A percentile compares a stretch with the other conserved stretches of the same genome.
Conservation (phyloP, 2,888 invertebrate genomes). For the Nycteola revayana region DNA sequence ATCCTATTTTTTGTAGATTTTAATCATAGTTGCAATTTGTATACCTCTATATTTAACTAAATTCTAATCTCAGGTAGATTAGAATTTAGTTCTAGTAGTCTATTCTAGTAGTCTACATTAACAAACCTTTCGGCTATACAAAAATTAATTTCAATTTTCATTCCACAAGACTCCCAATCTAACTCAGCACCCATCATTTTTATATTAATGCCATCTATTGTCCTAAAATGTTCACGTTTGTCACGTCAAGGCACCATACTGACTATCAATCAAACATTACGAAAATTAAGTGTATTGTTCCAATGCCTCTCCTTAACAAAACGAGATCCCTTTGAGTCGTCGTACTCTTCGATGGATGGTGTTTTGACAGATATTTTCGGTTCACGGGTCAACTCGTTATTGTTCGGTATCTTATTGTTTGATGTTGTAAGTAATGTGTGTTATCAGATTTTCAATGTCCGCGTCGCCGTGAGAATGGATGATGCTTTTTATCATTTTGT, state of each 20-base stretch:
- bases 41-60: too few relatives aligned
- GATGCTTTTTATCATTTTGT: slow-evolving; percentile 18
- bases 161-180: slow-evolving; percentile 6
- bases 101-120: too few relatives aligned
- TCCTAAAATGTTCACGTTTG: slow-evolving; percentile 51
- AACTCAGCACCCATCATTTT: slow-evolving; percentile 31
- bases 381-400: slow-evolving; percentile 42
- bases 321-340: slow-evolving; percentile 49
- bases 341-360: slow-evolving; percentile 36
- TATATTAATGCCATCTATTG: slow-evolving; percentile 49
- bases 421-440: slow-evolving; percentile 24
- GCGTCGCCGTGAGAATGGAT: slow-evolving; percentile 23
- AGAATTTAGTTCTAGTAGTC: too few relatives aligned
- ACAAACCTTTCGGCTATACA: too few relatives aligned
- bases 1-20: too few relatives aligned
- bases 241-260: slow-evolving; percentile 57
- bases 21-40: too few relatives aligned
- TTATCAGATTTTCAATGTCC: slow-evolving; percentile 28
- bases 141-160: too few relatives aligned
- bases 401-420: slow-evolving; percentile 30
- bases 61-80: too few relatives aligned
- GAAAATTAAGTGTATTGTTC: slow-evolving; percentile 76
- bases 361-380: slow-evolving; percentile 55
- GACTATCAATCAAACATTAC: slow-evolving; percentile 71
- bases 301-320: slow-evolving; percentile 58